phyloP scores from a whole-genome alignment of 2,888 invertebrate species.

The Drosophila robusta region DNA sequence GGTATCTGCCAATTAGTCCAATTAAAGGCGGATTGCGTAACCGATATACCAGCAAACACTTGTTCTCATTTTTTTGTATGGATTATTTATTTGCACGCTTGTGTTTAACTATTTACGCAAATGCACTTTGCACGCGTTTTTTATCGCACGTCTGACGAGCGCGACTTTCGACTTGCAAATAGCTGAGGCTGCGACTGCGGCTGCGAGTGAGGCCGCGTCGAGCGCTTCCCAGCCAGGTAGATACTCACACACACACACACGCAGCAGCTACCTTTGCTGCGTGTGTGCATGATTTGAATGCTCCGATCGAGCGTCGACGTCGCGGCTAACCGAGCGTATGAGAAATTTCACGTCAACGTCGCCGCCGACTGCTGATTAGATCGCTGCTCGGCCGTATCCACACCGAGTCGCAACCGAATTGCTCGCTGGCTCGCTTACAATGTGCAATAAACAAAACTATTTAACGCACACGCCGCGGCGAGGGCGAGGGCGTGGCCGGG shows the following conservation, averaged over 20 bases:
- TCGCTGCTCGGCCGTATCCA: constrained; percentile 60
- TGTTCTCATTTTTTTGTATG: constrained; percentile 7
- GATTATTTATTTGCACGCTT: neutral
- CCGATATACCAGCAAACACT: neutral
- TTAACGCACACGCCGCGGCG: constrained; percentile 57
- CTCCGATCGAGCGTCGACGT: constrained; percentile 66
- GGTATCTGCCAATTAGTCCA: constrained; percentile 44
- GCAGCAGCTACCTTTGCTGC: neutral
- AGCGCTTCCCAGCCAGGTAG: constrained; percentile 46
- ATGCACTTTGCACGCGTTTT: constrained; percentile 52
- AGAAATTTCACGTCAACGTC: constrained; percentile 68
- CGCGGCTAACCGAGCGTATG: constrained; percentile 78
- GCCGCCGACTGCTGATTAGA: constrained; percentile 67
- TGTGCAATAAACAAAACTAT: constrained; percentile 74
- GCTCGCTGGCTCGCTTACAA: constrained; percentile 60
- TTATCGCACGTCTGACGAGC: constrained; percentile 59
- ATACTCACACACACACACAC: constrained; percentile 25
- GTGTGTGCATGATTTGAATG: constrained; percentile 55
- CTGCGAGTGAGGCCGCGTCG: constrained; percentile 27
- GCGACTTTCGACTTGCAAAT: constrained; percentile 68
- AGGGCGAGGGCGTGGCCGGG: constrained; percentile 2
- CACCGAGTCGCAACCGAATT: constrained; percentile 48
- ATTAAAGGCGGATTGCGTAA: constrained; percentile 27
- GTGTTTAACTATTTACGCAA: constrained; percentile 19
- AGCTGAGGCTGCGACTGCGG: constrained; percentile 43